phyloP scores from a whole-genome alignment of 2,113 vertebrate genomes.

The Hemichromis elongatus region DNA sequence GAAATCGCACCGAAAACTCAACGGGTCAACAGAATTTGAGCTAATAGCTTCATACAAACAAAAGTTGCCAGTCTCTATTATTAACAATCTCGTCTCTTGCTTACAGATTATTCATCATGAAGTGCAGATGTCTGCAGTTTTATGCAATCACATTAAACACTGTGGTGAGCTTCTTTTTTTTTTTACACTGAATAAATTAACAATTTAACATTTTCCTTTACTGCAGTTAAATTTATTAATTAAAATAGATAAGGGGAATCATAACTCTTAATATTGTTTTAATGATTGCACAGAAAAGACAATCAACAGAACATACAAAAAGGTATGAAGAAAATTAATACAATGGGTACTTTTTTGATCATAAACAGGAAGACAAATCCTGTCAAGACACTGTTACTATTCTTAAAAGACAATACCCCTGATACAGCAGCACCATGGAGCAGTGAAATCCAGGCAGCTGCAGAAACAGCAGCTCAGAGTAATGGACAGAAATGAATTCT shows the following conservation, averaged over 20 bases:
- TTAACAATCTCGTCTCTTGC: background rate
- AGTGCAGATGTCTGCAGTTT: background rate
- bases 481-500: conserved; percentile 35
- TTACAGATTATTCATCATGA: background rate
- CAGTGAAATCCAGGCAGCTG: background rate
- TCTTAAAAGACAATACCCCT: conserved; percentile 15
- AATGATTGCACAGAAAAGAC: background rate
- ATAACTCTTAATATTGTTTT: background rate
- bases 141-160: background rate
- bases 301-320: background rate
- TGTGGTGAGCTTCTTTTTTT: background rate
- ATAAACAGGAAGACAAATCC: conserved; percentile 1
- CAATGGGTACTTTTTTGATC: background rate
- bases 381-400: conserved; percentile 15
- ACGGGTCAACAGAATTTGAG: background rate
- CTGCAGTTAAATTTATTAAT: background rate
- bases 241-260: background rate
- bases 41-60: background rate
- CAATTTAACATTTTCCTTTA: background rate
- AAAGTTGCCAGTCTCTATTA: background rate
- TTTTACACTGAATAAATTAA: background rate
- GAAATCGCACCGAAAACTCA: background rate
- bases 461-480: background rate
- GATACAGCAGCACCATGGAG: background rate
- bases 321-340: background rate